Base-by-base conservation (phyloP, 2,888 invertebrate genomes). In the Lasiommata megera region DNA sequence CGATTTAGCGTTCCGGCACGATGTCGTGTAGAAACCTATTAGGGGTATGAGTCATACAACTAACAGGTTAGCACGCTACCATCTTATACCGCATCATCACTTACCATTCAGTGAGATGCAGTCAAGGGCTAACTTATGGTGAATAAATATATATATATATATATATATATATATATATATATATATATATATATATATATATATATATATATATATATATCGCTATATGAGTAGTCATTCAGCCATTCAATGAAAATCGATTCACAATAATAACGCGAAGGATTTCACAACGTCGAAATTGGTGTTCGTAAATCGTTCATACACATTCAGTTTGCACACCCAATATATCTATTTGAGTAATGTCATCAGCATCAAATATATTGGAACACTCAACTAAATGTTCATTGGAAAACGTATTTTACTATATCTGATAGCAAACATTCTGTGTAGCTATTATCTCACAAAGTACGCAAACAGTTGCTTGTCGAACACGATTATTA, bases 321-420 rank as follows among this genome's bases (percentile, higher is more conserved):
- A 43, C 11, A 40, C 40, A 18, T 12, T 28, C n/a, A 23, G 43
- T 43, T 43, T 23, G 23, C 43, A n/a, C 43, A 43, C 12, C 23
- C 12, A 43, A 14, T 28, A 8, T 23, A 43, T 23, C 18, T 44
- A 14, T 46, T 16, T 16, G 29, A 16, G 31, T 17, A 16, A 46
- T 46, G 46, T 31, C 31, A 46, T 46, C 29, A 17, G 6, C 9
- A 37, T 31, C 29, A 31, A 46, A 46, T 31, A 31, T 11, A 31
- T 46, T 46, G 11, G 14, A 31, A 16, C 31, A 31, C 29, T 46
- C 46, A 46, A 17, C 14, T 31, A 46, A 46, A 31, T 46, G 31
- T 46, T 31, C 16, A 46, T 16, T 46, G 16, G 31, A 31, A 44
- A 46, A 12, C 28, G 23, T 44, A 28, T 36, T 53, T 29, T n/a